A percentile compares a stretch with the other conserved stretches of the same genome.
Conservation (phyloP, 2,113 vertebrate species). For the Cavia aperea region DNA sequence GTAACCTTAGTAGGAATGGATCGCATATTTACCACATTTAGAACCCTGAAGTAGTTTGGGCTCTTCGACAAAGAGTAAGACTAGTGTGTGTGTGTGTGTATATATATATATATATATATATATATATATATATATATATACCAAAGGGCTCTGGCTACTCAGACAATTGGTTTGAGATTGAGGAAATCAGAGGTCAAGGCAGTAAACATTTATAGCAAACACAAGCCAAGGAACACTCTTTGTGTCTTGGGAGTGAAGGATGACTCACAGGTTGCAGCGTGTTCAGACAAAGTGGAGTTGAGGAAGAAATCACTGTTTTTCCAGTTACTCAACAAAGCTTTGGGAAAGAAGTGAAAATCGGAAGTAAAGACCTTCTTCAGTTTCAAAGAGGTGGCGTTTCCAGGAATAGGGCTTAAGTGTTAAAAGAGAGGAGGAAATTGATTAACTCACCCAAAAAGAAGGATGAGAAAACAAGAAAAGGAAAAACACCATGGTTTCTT, state of each 20-base stretch:
- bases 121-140: background rate
- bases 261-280: conserved; percentile 58
- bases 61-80: conserved; percentile 45
- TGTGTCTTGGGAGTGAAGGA: conserved; percentile 48
- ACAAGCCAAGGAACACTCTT: conserved; percentile 34
- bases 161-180: conserved; percentile 36
- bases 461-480: background rate
- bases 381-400: conserved; percentile 27
- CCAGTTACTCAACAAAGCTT: conserved; percentile 59
- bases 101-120: no score
- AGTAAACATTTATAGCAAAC: conserved; percentile 63
- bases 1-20: conserved; percentile 34
- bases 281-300: conserved; percentile 55
- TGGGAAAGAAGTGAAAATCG: conserved; percentile 46
- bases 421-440: conserved; percentile 17
- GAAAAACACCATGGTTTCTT: conserved; percentile 12
- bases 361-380: background rate
- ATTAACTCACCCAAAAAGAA: conserved; percentile 19
- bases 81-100: background rate
- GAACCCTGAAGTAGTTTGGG: background rate
- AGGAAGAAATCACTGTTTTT: conserved; percentile 56
- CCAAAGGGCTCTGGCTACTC: conserved; percentile 35
- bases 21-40: conserved; percentile 34
- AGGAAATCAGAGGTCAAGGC: conserved; percentile 51
- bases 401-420: conserved; percentile 43